Base-by-base conservation (phyloP, 2,888 invertebrate genomes). In the Zele albiditarsus region DNA sequence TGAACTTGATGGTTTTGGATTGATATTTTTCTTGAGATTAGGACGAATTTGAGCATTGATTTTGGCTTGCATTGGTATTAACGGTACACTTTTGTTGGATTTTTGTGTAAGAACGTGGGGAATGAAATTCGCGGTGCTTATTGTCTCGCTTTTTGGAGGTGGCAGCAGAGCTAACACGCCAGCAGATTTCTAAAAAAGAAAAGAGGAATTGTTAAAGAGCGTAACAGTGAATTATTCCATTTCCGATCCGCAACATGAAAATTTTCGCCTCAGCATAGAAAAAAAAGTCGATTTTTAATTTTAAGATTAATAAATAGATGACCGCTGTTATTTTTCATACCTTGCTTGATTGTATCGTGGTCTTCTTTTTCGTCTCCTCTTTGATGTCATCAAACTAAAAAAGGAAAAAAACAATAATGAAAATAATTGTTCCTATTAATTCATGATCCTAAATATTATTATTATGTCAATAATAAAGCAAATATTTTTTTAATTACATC, bases 161-260 rank as follows among this genome's bases (percentile, higher is more conserved):
- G 95, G 95, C 58, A 96, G 87, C 60, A 95, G 89, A 74, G 93
- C 91, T 63, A 95, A 91, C 12, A 96, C 89, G 10, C 94, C 93
- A 20, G 92, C 92, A 78, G 92, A 92, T 90, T 92, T 93, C 93
- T 94, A 79, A 38, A 87, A 87, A 76, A 72, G 86, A 77, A 31
- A 33, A 68, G 14, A 65, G 38, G 33, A 31, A 63, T 25, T 10
- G 27, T 20, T 16, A 46, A 49, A n/a, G n/a, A n/a, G n/a, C n/a
- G n/a, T n/a, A n/a, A n/a, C n/a, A n/a, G n/a, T n/a, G n/a, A n/a
- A n/a, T n/a, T n/a, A n/a, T n/a, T n/a, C n/a, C n/a, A n/a, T n/a
- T n/a, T n/a, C n/a, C n/a, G n/a, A n/a, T n/a, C n/a, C n/a, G n/a
- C n/a, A n/a, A n/a, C n/a, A n/a, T n/a, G n/a, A n/a, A n/a, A n/a